Conservation (phyloP, 2,113 vertebrate genomes). For the Xenopus tropicalis region DNA sequence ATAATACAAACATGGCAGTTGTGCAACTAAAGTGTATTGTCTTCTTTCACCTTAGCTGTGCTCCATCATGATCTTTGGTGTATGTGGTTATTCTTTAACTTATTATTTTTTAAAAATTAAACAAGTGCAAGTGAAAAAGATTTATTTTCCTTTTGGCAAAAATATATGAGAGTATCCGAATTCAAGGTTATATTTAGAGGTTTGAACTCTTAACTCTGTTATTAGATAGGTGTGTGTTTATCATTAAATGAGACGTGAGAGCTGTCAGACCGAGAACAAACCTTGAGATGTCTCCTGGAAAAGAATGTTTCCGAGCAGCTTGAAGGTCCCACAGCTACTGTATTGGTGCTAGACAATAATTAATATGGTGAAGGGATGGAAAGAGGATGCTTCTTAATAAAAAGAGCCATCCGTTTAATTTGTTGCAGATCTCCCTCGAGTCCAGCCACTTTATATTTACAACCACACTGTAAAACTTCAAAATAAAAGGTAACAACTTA, state of each 20-base stretch:
- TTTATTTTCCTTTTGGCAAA: not conserved
- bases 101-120: not conserved
- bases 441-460: not conserved
- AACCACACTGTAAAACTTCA: not conserved
- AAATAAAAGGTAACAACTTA: not conserved
- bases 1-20: too few species aligned
- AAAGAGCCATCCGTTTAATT: not conserved
- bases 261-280: conserved; percentile 7
- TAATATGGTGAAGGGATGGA: conserved; percentile 7
- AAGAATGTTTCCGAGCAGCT: conserved; percentile 1
- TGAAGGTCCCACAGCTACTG: conserved; percentile 21
- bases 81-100: not conserved
- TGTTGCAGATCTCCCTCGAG: not conserved
- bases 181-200: conserved; percentile 19
- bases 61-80: not conserved
- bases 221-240: conserved; percentile 26
- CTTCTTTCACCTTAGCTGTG: too few species aligned
- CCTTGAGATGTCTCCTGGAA: conserved; percentile 34
- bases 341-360: conserved; percentile 18
- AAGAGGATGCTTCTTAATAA: not conserved
- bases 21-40: too few species aligned
- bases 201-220: conserved; percentile 4
- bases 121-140: not conserved
- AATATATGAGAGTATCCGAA: not conserved
- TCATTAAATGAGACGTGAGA: conserved; percentile 22